These are phyloP conservation scores for Pteromalus puparum DNA, from an alignment of 1,140 invertebrate species.

Conservation along the genomic window DNA sequence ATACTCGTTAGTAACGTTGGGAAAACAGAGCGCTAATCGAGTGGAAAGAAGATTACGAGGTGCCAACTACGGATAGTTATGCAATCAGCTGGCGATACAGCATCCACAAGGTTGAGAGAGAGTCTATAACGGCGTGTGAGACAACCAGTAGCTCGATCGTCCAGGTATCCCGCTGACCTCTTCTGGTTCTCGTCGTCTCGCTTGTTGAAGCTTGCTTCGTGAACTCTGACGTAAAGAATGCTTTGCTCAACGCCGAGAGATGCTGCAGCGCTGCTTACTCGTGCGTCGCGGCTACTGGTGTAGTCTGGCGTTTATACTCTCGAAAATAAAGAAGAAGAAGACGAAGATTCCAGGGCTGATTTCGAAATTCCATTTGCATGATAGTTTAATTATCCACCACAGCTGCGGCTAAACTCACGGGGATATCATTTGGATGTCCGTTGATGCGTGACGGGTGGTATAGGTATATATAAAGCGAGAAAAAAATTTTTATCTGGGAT, in stretches of 20 bases:
- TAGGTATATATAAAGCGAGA: neutral
- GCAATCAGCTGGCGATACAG: too few relatives aligned
- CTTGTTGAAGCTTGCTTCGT: slow-evolving; percentile 56
- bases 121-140: neutral
- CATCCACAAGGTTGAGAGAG: too few relatives aligned
- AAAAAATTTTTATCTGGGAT: neutral
- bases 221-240: slow-evolving; percentile 69
- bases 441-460: neutral
- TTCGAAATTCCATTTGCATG: slow-evolving; percentile 41
- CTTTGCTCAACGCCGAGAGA: slow-evolving; percentile 63
- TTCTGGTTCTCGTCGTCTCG: slow-evolving; percentile 60
- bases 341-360: neutral
- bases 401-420: slow-evolving; percentile 42
- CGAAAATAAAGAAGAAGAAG: slow-evolving; percentile 12
- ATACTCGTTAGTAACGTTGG: too few relatives aligned
- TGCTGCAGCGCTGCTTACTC: slow-evolving; percentile 35
- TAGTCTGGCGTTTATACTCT: slow-evolving; percentile 36
- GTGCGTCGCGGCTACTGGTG: slow-evolving; percentile 54
- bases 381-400: slow-evolving; percentile 51
- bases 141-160: slow-evolving; percentile 38
- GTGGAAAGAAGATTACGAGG: too few relatives aligned
- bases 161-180: slow-evolving; percentile 69
- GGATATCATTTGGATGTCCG: slow-evolving; percentile 41
- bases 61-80: too few relatives aligned
- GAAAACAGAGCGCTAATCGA: too few relatives aligned